phyloP scores from a whole-genome alignment of 2,888 invertebrate genomes.

The Zootermopsis nevadensis region DNA sequence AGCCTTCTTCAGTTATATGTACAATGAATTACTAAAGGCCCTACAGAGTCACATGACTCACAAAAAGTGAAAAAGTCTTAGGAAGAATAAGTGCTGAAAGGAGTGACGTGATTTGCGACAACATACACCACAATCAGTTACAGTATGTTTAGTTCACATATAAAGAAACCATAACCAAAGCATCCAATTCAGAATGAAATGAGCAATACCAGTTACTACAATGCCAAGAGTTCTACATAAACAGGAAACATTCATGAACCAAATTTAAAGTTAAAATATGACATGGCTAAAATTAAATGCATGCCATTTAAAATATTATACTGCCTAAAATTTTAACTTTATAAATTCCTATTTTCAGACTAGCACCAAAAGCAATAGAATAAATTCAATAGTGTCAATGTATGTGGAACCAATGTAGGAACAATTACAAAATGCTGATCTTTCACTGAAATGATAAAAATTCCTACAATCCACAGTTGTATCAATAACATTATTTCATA shows the following conservation, averaged over 20 bases:
- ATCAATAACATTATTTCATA: not conserved
- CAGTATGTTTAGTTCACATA: too few species aligned
- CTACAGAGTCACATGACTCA: too few species aligned
- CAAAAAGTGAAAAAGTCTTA: too few species aligned
- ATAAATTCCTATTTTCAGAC: conserved; percentile 13
- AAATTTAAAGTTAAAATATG: not conserved
- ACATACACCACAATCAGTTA: too few species aligned
- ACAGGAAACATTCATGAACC: not conserved
- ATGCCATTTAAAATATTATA: not conserved
- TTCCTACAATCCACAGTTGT: not conserved
- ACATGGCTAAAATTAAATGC: not conserved
- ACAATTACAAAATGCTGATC: conserved; percentile 22
- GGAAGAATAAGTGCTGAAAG: too few species aligned
- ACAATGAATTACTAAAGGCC: too few species aligned
- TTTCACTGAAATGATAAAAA: not conserved
- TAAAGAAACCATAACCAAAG: too few species aligned
- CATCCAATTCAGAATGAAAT: not conserved
- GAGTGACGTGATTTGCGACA: too few species aligned
- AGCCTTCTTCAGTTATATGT: too few species aligned
- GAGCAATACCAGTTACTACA: not conserved
- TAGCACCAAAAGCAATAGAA: not conserved
- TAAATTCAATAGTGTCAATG: not conserved
- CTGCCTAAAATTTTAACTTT: not conserved
- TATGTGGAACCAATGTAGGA: conserved; percentile 5
- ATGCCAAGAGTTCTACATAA: not conserved